Base-by-base conservation (phyloP, 2,113 vertebrate species). In the Porphyrio hochstetteri region DNA sequence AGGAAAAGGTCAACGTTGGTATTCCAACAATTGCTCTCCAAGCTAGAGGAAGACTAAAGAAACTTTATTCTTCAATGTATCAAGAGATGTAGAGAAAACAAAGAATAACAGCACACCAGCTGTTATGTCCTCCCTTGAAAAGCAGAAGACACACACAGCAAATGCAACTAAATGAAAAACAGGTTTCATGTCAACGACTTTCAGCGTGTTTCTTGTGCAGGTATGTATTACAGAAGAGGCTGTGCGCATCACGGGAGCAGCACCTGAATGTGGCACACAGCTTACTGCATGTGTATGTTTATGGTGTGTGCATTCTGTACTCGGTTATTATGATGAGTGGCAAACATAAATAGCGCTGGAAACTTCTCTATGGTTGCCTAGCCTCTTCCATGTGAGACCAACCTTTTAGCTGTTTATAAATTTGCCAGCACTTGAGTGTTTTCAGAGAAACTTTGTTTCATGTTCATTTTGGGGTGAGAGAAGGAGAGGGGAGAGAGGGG, bases 211-310 rank as follows among this genome's bases (percentile, higher is more conserved):
- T 6, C 28, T 48, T 15, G 7, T 48, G 11, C 7, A 19, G 17
- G 53, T 33, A 18, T 2, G 6, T 57, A 5, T 21, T 19, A 36
- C 40, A 80, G 50, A 57, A 24, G 24, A 57, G 27, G 10, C 60
- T 33, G 27, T 15, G 16, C 7, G 46, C 53, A 40, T 67, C 53
- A 24, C 1, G 1, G 31, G 55, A 69, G 48, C 1, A 0, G 77
- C 78, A 64, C 11, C 2, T 14, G 25, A 5, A 40, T 20, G 52
- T 31, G 38, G 25, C 28, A 18, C 8, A 42, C 0, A 1, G 19
- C 27, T 46, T n/a, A 52, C 78, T 40, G 36, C 29, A 19, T 13
- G 10, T 35, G 15, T 11, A 46, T 0, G 1, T 36, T 40, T 75
- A 7, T 56, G n/a, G 50, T 5, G 36, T 52, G 19, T 14, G 36